Evolutionary conservation across 1,140 invertebrate genomes (phyloP), one percentile per base, ranked within the genome.

Genomic region (Pachypeltis micranthus): DNA sequence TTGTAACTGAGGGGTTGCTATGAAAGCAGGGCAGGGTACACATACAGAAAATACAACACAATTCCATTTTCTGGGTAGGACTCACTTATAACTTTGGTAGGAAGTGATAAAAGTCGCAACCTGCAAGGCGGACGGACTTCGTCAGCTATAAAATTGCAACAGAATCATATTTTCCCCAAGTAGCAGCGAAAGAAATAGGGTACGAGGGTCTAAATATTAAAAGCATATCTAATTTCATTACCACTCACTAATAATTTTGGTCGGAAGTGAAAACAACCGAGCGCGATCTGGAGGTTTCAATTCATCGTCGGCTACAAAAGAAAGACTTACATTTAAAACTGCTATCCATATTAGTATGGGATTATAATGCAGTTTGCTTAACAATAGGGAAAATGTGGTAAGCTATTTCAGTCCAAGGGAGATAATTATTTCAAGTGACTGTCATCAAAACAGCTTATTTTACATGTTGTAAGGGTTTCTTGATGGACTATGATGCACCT

Each of bases 41-140:
- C n/a, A n/a, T n/a, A n/a, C n/a, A n/a, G n/a, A n/a, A n/a, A n/a
- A n/a, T n/a, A n/a, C n/a, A 47, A 14, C n/a, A 47, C 44, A 47
- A 2, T 28, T 28, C 23, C 28, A 2, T 27, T 31, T 59, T 4
- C 59, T 12, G 1, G 23, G 16, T 51, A 1, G 27, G 29, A 67
- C 66, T 67, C 64, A 67, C 66, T 61, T 28, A 62, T 19, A 51
- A 63, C 58, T 65, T 60, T 59, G 23, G 63, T 61, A 4, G 66
- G 66, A 27, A 67, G 58, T 24, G 66, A 67, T 23, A 65, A 63
- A 44, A 65, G 61, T 7, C 66, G 55, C 19, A 59, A 44, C 24
- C 66, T 25, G 24, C 25, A 23, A 39, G 62, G 58, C n/a, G 65
- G 65, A 25, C 47, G 28, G 16, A 61, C 27, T 56, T 61, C 63